phyloP scores from a whole-genome alignment of 2,888 invertebrate species.

The Salpingus planirostris region DNA sequence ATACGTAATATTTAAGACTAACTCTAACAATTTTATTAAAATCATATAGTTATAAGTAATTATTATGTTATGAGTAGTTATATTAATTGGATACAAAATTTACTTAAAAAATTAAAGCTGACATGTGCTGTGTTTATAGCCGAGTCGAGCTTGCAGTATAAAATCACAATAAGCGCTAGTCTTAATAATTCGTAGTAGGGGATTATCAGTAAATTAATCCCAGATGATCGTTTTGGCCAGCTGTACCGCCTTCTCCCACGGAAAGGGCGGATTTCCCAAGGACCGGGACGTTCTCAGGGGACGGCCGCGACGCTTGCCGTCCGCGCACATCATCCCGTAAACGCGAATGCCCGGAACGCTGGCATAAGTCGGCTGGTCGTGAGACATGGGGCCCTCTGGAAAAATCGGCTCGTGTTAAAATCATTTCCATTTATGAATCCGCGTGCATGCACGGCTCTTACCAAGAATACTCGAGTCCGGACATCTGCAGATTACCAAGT shows the following conservation, averaged over 20 bases:
- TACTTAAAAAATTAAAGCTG: no score
- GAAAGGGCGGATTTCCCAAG: conserved; percentile 53
- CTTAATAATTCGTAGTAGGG: no score
- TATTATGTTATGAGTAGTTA: no score
- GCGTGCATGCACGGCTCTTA: not conserved
- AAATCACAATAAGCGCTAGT: no score
- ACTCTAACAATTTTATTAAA: no score
- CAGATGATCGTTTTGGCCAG: conserved; percentile 59
- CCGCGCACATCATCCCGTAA: conserved; percentile 89
- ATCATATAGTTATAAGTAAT: no score
- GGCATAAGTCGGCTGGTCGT: conserved; percentile 88
- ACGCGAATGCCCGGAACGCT: conserved; percentile 89
- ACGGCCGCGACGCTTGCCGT: conserved; percentile 36
- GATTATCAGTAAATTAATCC: conserved; percentile 42
- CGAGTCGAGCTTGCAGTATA: no score
- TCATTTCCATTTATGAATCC: no score
- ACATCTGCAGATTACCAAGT: conserved; percentile 85
- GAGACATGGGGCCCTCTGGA: conserved; percentile 87
- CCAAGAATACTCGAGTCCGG: conserved; percentile 77
- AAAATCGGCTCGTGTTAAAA: no score
- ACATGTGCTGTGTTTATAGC: no score
- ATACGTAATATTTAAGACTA: no score
- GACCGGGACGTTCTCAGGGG: conserved; percentile 43
- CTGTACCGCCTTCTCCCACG: conserved; percentile 69
- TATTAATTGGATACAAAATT: no score